phyloP scores from a whole-genome alignment of 2,888 invertebrate species.

The Clistopyga incitator region DNA sequence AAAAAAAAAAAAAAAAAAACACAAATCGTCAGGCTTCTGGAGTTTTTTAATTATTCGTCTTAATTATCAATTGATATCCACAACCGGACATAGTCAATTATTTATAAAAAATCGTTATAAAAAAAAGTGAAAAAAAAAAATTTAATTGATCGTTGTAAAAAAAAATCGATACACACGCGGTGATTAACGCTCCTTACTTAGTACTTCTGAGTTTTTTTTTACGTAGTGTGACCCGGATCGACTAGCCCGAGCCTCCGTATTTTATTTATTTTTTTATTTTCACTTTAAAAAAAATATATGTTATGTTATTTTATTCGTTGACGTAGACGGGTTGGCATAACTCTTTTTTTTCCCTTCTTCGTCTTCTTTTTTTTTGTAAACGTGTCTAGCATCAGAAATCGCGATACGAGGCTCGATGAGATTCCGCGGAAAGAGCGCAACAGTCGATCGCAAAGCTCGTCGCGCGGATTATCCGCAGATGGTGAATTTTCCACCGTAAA shows the following conservation, averaged over 20 bases:
- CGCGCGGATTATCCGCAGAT: slow-evolving; percentile 68
- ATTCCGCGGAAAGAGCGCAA: slow-evolving; percentile 61
- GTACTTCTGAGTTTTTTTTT: not conserved
- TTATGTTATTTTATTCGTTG: slow-evolving; percentile 46
- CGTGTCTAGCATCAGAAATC: slow-evolving; percentile 57
- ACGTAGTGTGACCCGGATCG: not conserved
- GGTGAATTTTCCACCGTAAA: slow-evolving; percentile 79
- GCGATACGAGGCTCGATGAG: slow-evolving; percentile 53
- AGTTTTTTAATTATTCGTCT: too few relatives aligned
- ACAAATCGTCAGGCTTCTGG: too few relatives aligned
- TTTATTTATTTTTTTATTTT: slow-evolving; percentile 41
- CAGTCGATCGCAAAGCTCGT: slow-evolving; percentile 44
- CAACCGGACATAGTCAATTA: too few relatives aligned
- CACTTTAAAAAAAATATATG: too few relatives aligned
- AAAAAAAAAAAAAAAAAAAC: too few relatives aligned
- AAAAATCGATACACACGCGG: not conserved
- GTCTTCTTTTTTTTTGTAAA: slow-evolving; percentile 45
- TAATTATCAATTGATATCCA: too few relatives aligned
- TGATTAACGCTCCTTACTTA: not conserved
- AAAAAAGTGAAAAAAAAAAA: too few relatives aligned
- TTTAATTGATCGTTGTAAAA: not conserved
- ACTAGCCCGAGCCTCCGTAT: not conserved
- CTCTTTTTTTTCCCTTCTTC: slow-evolving; percentile 52
- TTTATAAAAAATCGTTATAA: too few relatives aligned
- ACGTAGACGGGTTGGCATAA: slow-evolving; percentile 56